A percentile compares a stretch with the other conserved stretches of the same genome.
These are phyloP conservation scores for Drymonia ruficornis DNA, from an alignment of 2,888 invertebrate genomes.

Conservation along the genomic window DNA sequence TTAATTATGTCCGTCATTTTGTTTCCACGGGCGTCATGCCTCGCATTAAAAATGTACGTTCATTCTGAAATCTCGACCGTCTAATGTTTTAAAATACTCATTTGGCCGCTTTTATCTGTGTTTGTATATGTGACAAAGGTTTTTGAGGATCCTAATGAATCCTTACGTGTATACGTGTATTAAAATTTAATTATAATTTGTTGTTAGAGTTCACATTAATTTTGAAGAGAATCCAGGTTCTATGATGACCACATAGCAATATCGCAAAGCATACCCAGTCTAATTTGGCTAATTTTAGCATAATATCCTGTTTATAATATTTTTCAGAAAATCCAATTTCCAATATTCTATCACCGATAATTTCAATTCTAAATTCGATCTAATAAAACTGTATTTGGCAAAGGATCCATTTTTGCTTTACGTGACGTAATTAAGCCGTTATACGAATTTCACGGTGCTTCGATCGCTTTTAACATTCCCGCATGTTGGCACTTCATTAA, in stretches of 20 bases:
- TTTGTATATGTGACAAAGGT: too few species aligned
- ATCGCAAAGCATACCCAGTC: too few species aligned
- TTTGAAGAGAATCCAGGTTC: too few species aligned
- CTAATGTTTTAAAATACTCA: background rate
- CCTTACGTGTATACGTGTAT: too few species aligned
- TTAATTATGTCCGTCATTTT: background rate
- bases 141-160: too few species aligned
- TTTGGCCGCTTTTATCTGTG: background rate
- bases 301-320: too few species aligned
- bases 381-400: background rate
- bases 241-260: too few species aligned
- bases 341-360: background rate
- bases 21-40: background rate
- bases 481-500: background rate
- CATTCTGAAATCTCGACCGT: background rate
- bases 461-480: background rate
- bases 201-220: too few species aligned
- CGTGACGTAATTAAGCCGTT: slow-evolving; percentile 1
- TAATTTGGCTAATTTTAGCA: too few species aligned
- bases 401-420: background rate
- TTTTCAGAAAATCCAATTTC: too few species aligned
- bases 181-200: too few species aligned
- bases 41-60: background rate
- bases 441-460: background rate
- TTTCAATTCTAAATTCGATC: background rate